These are phyloP conservation scores for Gavia stellata DNA, from an alignment of 2,113 vertebrate genomes.

Conservation along the genomic window DNA sequence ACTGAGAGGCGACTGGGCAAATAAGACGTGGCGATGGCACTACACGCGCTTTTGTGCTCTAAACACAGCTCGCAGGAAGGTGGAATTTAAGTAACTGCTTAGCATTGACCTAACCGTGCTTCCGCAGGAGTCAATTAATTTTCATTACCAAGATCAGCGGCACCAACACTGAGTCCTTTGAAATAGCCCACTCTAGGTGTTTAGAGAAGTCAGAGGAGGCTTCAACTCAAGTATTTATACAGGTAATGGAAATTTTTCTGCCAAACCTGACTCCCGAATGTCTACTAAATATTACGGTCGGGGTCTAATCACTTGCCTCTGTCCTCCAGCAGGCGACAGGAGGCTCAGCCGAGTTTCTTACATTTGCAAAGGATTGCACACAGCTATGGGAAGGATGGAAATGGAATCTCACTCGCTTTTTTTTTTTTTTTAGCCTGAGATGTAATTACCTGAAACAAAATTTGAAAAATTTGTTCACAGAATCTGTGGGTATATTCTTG, in stretches of 20 bases:
- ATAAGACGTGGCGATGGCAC: accelerated
- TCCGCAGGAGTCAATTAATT: not conserved
- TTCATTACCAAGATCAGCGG: not conserved
- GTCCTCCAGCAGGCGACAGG: not conserved
- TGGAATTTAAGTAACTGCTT: not conserved
- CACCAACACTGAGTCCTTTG: accelerated
- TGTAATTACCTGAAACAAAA: not conserved
- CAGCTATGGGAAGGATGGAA: not conserved
- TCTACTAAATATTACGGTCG: not conserved
- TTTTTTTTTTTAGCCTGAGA: not conserved
- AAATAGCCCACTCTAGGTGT: not conserved
- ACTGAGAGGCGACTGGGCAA: accelerated
- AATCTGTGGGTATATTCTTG: not conserved
- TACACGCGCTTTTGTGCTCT: not conserved
- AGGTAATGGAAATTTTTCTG: not conserved
- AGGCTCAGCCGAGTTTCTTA: not conserved
- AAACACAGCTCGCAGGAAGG: not conserved
- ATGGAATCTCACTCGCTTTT: not conserved
- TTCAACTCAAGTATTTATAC: not conserved
- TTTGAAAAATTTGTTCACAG: not conserved
- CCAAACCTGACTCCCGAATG: not conserved
- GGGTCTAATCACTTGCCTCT: not conserved
- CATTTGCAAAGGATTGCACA: not conserved
- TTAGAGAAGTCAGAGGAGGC: not conserved
- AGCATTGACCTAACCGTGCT: accelerated